These are phyloP conservation scores for Acipenser transmontanus DNA, from an alignment of 2,797 vertebrate species.

Conservation along the genomic window DNA sequence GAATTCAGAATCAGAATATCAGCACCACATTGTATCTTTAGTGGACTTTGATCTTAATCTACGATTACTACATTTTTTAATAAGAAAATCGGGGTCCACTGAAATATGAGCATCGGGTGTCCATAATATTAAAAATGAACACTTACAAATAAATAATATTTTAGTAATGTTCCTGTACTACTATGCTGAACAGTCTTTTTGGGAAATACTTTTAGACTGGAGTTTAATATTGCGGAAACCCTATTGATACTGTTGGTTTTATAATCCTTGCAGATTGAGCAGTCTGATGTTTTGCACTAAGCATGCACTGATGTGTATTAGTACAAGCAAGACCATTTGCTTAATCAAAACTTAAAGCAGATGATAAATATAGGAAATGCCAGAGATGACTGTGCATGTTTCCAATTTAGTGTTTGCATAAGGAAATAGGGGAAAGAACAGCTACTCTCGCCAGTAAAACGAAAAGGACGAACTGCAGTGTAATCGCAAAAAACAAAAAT, in stretches of 20 bases:
- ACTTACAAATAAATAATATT: background rate
- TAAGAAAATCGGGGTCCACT: slow-evolving; percentile 22
- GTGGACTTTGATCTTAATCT: slow-evolving; percentile 40
- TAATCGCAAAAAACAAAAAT: too few species aligned
- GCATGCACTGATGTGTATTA: slow-evolving; percentile 34
- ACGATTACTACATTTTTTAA: slow-evolving; percentile 22
- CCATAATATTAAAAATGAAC: slow-evolving; percentile 22
- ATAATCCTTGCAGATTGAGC: slow-evolving; percentile 12
- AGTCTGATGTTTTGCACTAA: slow-evolving; percentile 35
- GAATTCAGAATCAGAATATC: slow-evolving; percentile 1
- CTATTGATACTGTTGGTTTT: slow-evolving; percentile 20
- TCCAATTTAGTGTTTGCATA: slow-evolving; percentile 11
- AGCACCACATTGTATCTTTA: slow-evolving; percentile 22
- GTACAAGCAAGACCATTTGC: slow-evolving; percentile 14
- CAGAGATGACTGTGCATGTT: slow-evolving; percentile 22
- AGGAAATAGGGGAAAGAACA: too few species aligned
- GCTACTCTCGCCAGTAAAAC: too few species aligned
- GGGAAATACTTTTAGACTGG: background rate
- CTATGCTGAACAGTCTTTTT: too few species aligned
- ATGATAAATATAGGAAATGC: slow-evolving; percentile 10
- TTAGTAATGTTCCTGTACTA: background rate
- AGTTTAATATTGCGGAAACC: slow-evolving; percentile 43
- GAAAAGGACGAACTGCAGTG: too few species aligned
- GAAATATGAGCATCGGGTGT: slow-evolving; percentile 39
- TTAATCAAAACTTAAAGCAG: slow-evolving; percentile 11